Conservation (phyloP, 2,113 vertebrate genomes). For the Motacilla tschutschensis region DNA sequence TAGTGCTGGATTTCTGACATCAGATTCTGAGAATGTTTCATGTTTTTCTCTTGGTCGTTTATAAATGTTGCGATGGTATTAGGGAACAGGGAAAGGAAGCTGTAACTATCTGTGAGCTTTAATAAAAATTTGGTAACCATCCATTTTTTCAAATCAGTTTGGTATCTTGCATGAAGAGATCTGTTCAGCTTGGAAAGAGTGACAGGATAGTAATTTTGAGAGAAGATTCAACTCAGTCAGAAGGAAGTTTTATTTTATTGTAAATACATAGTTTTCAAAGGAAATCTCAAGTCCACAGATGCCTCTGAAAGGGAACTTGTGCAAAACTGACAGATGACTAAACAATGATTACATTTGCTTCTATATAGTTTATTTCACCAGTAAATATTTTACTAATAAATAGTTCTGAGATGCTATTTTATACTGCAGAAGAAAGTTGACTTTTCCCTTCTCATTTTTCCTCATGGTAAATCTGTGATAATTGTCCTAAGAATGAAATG, state of each 20-base stretch:
- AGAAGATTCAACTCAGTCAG: not conserved
- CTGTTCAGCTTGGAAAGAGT: not conserved
- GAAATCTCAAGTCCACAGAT: not conserved
- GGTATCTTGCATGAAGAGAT: not conserved
- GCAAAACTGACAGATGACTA: not conserved
- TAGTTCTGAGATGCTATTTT: not conserved
- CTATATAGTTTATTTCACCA: not conserved
- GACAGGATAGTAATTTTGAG: not conserved
- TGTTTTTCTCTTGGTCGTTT: not conserved
- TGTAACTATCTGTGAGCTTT: not conserved
- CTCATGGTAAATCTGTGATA: not conserved
- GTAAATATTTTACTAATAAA: not conserved
- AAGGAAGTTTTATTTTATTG: not conserved
- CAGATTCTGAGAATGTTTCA: not conserved
- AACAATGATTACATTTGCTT: not conserved
- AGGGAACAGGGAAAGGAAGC: not conserved
- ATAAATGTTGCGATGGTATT: not conserved
- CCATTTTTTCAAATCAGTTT: not conserved
- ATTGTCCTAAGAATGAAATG: not conserved
- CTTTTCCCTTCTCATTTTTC: not conserved
- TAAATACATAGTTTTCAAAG: not conserved
- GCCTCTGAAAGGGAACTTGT: not conserved
- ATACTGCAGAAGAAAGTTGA: not conserved
- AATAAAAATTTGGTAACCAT: rapidly evolving
- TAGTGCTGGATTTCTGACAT: not conserved